Conservation (phyloP, 1,140 invertebrate species). For the Cyclargus thomasi region DNA sequence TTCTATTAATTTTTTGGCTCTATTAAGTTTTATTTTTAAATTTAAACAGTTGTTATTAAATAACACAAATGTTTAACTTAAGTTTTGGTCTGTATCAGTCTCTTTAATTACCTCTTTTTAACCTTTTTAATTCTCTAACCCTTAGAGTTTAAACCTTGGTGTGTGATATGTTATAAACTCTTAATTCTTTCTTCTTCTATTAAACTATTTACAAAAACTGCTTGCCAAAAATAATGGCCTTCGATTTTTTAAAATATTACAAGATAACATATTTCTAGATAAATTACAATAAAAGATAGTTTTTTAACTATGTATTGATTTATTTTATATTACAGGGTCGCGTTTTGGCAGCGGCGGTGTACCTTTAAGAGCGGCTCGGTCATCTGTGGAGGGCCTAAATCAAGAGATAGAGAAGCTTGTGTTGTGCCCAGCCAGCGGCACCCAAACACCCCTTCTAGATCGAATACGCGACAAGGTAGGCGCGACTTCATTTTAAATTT, state of each 20-base stretch:
- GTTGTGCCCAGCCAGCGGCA: constrained; percentile 70
- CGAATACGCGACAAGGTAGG: constrained; percentile 67
- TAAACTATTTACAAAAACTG: too few species aligned
- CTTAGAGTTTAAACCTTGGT: too few species aligned
- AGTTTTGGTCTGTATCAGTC: too few species aligned
- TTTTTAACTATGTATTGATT: too few species aligned
- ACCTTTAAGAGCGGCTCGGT: constrained; percentile 82
- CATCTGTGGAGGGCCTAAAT: constrained; percentile 89
- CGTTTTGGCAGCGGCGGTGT: constrained; percentile 67
- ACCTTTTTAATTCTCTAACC: too few species aligned
- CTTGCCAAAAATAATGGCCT: too few species aligned
- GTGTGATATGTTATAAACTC: too few species aligned
- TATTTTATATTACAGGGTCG: constrained; percentile 41
- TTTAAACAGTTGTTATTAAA: constrained; percentile 13
- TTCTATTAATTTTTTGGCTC: constrained; percentile 7
- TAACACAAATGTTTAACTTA: neutral
- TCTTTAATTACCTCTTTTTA: too few species aligned
- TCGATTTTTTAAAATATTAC: too few species aligned
- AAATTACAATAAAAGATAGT: too few species aligned
- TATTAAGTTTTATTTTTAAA: neutral
- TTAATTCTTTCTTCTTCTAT: too few species aligned
- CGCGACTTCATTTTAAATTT: neutral
- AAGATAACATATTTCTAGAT: too few species aligned
- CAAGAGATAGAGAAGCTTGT: constrained; percentile 88
- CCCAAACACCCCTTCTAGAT: constrained; percentile 66